phyloP scores from a whole-genome alignment of 2,888 invertebrate genomes.

The Scaptomyza reducta region DNA sequence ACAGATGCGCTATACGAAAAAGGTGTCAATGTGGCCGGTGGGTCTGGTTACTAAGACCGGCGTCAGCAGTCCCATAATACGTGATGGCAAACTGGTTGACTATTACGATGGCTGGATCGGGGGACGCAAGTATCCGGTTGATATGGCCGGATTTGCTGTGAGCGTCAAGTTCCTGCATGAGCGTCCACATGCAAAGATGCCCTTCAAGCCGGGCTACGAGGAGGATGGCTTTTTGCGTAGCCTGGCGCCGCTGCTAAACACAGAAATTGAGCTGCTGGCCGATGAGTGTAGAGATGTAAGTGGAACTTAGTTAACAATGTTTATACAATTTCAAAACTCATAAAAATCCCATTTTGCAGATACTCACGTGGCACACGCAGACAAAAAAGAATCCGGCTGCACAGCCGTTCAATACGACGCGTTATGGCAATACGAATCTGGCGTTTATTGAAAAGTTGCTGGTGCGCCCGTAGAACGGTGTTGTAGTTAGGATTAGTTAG shows the following conservation, averaged over 20 bases:
- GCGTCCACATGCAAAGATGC: slow-evolving; percentile 88
- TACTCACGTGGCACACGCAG: slow-evolving; percentile 91
- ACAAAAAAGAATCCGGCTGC: slow-evolving; percentile 88
- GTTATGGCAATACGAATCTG: slow-evolving; percentile 87
- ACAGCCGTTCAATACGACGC: slow-evolving; percentile 85
- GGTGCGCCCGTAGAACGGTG: slow-evolving; percentile 75
- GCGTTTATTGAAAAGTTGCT: slow-evolving; percentile 84
- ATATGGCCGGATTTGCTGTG: slow-evolving; percentile 94
- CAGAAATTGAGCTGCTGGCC: slow-evolving; percentile 90
- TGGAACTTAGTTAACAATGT: no score
- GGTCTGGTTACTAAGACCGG: slow-evolving; percentile 90
- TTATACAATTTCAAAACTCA: background rate
- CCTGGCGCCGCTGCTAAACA: slow-evolving; percentile 87
- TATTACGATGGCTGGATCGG: slow-evolving; percentile 92
- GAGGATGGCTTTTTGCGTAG: slow-evolving; percentile 91
- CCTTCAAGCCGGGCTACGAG: slow-evolving; percentile 89
- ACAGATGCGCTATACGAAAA: slow-evolving; percentile 89
- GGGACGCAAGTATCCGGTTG: slow-evolving; percentile 90
- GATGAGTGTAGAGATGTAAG: slow-evolving; percentile 88
- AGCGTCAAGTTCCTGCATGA: slow-evolving; percentile 87
- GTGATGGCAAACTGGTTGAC: no score
- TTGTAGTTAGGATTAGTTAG: slow-evolving; percentile 55
- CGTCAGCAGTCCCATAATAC: slow-evolving; percentile 88
- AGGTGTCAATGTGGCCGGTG: slow-evolving; percentile 94
- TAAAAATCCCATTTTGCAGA: slow-evolving; percentile 81